Conservation (phyloP, 2,888 invertebrate species). For the Lepidocyrtoides sp. region DNA sequence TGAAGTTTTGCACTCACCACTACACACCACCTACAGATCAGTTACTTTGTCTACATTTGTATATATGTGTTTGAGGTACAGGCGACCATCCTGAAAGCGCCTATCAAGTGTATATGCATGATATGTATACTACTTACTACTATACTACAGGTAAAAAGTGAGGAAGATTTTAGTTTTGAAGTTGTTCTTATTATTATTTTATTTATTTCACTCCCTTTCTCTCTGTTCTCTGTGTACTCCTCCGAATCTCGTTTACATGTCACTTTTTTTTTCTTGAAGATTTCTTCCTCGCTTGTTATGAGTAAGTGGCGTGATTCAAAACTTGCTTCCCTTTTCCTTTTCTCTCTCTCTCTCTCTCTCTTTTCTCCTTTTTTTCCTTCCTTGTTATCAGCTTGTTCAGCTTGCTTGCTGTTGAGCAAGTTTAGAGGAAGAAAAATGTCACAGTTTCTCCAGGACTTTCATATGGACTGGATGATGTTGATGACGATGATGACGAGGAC, state of each 20-base stretch:
- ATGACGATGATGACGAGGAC: too few species aligned
- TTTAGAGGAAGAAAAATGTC: constrained; percentile 41
- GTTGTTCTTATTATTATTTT: not conserved
- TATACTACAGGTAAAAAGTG: not conserved
- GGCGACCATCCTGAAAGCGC: not conserved
- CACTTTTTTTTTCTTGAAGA: constrained; percentile 28
- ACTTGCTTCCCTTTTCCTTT: constrained; percentile 47
- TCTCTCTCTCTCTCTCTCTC: constrained; percentile 18
- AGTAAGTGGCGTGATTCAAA: constrained; percentile 35
- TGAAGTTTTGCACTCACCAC: not conserved
- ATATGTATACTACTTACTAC: too few species aligned
- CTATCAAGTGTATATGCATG: too few species aligned
- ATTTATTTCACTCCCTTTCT: constrained; percentile 11
- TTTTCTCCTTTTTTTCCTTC: not conserved
- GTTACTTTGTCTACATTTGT: not conserved
- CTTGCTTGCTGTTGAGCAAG: constrained; percentile 19
- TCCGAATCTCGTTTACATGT: constrained; percentile 22
- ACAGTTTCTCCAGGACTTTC: constrained; percentile 30
- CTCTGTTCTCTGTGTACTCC: not conserved
- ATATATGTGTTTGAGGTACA: not conserved
- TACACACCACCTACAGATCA: not conserved
- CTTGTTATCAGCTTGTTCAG: constrained; percentile 41
- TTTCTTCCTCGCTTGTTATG: constrained; percentile 6
- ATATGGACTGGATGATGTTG: constrained; percentile 42
- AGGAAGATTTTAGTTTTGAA: not conserved